A percentile compares a stretch with the other conserved stretches of the same genome.
These are phyloP conservation scores for Tetanocera ferruginea DNA, from an alignment of 2,888 invertebrate genomes.

Conservation along the genomic window DNA sequence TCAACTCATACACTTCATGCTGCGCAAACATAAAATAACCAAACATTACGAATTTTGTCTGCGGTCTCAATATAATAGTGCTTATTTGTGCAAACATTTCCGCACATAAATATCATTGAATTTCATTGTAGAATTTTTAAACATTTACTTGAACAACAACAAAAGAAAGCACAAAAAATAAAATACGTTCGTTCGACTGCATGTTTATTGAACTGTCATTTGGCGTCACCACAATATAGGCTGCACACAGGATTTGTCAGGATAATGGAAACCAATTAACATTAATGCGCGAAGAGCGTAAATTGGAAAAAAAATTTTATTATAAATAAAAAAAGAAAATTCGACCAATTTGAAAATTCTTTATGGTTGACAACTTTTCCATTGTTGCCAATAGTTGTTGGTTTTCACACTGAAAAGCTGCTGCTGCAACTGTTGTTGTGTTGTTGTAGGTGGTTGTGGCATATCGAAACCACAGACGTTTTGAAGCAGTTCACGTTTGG, in stretches of 20 bases:
- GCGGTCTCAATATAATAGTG: slow-evolving; percentile 34
- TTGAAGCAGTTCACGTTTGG: not conserved
- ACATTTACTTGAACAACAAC: not conserved
- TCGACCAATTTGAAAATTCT: not conserved
- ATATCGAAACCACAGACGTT: not conserved
- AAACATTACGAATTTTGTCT: slow-evolving; percentile 22
- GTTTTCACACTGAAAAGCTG: no score
- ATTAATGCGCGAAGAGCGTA: slow-evolving; percentile 23
- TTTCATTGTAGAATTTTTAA: not conserved
- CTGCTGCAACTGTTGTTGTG: not conserved
- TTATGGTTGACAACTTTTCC: not conserved
- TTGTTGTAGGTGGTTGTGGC: not conserved
- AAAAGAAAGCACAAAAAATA: not conserved
- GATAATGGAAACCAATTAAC: slow-evolving; percentile 44
- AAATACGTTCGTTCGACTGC: slow-evolving; percentile 14
- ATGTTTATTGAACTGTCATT: slow-evolving; percentile 35
- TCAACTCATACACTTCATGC: not conserved
- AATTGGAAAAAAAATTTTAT: slow-evolving; percentile 25
- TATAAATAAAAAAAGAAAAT: not conserved
- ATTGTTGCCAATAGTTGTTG: not conserved
- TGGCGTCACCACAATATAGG: slow-evolving; percentile 27
- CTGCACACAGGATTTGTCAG: slow-evolving; percentile 40
- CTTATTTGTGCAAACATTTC: slow-evolving; percentile 42
- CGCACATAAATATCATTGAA: slow-evolving; percentile 34
- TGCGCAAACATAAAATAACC: not conserved